These are phyloP conservation scores for Typhlichthys eigenmanni DNA, from an alignment of 2,797 vertebrate species.

Conservation along the genomic window DNA sequence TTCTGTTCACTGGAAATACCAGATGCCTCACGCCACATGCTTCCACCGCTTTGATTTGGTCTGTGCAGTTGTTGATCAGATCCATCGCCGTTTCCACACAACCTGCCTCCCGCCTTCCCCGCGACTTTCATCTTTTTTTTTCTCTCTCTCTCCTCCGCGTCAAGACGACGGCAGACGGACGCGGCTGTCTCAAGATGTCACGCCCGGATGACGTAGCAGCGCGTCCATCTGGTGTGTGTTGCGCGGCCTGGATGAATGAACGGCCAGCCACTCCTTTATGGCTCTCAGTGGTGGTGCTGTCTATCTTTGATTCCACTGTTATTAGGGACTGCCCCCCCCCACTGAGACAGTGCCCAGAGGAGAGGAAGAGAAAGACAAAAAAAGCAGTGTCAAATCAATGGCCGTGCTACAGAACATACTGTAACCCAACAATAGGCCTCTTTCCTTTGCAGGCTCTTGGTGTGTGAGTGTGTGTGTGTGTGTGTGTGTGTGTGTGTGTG, in stretches of 20 bases:
- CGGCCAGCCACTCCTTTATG: constrained; percentile 71
- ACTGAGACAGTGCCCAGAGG: constrained; percentile 63
- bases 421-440: constrained; percentile 66
- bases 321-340: constrained; percentile 74
- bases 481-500: neutral
- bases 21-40: constrained; percentile 74
- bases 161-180: constrained; percentile 51
- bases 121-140: constrained; percentile 68
- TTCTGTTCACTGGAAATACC: constrained; percentile 71
- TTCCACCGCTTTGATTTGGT: constrained; percentile 76
- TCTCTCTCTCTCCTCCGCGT: constrained; percentile 17
- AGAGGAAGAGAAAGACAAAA: constrained; percentile 63
- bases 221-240: constrained; percentile 74
- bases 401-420: constrained; percentile 61
- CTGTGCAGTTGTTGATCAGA: constrained; percentile 77
- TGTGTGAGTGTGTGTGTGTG: constrained; percentile 40
- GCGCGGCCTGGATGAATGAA: constrained; percentile 66
- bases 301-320: constrained; percentile 78
- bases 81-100: constrained; percentile 69
- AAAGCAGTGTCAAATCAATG: constrained; percentile 71
- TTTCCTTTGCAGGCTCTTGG: constrained; percentile 60
- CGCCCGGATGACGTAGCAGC: constrained; percentile 60
- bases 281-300: constrained; percentile 72
- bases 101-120: constrained; percentile 69
- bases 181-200: constrained; percentile 71